Conservation (phyloP, 2,888 invertebrate species). For the Heliconius cydno region DNA sequence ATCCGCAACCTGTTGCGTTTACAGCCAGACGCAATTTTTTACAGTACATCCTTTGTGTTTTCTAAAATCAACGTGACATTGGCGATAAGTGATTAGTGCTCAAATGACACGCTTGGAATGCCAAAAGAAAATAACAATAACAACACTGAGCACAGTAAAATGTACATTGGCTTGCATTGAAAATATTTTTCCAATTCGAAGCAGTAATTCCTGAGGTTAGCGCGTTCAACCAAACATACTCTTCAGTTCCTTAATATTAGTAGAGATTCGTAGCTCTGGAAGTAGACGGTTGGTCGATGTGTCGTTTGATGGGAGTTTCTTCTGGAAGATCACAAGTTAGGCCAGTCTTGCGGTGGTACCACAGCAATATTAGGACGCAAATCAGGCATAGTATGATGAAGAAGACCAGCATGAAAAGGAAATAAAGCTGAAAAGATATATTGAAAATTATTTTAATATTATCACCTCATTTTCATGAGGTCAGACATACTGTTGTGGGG, state of each 20-base stretch:
- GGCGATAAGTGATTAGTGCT: no score
- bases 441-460: background rate
- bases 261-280: conserved; percentile 17
- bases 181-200: no score
- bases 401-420: conserved; percentile 70
- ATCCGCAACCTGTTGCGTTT: no score
- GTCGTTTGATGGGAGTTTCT: conserved; percentile 57
- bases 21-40: no score
- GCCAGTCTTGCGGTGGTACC: conserved; percentile 57
- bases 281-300: conserved; percentile 22
- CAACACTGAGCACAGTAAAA: no score
- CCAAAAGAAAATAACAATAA: no score
- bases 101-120: no score
- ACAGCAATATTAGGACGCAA: conserved; percentile 59
- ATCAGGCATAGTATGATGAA: conserved; percentile 64
- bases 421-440: conserved; percentile 64
- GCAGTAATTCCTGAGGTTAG: background rate
- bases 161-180: background rate
- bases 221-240: background rate
- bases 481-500: no score
- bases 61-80: no score
- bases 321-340: conserved; percentile 55
- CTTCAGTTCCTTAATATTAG: background rate
- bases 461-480: no score
- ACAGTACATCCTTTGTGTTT: no score